Base-by-base conservation (phyloP, 2,888 invertebrate genomes). In the Leptinotarsa haldemani region DNA sequence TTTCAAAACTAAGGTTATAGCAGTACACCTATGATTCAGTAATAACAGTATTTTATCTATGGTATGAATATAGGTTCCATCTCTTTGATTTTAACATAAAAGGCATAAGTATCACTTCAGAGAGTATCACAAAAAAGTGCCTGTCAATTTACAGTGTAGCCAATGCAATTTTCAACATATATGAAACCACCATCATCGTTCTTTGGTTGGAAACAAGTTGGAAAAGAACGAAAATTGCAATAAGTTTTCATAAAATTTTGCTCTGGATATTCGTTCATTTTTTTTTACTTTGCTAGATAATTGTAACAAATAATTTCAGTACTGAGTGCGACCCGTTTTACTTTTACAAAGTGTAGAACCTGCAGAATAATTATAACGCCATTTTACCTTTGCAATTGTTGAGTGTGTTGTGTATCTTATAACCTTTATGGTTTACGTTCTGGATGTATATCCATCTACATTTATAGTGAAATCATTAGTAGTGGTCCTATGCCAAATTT, bases 351-450 rank as follows among this genome's bases (percentile, higher is more conserved):
- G 30, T 22, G 25, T 25, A 58, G 66, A 65, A 40, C 50, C 50
- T 13, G 4, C 53, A 30, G 15, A 50, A 65, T 65, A 47, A 16
- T 65, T 22, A 16, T 56, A 52, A 65, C 61, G 61, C 61, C 61
- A 61, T 61, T 61, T 61, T 61, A 30, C 25, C 16, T 16, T 16
- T 13, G 12, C 16, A 50, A 13, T 50, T 50, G 13, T 25, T 20
- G n/a, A n/a, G 30, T 30, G 30, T 30, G 30, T n/a, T 30, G 30
- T n/a, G 15, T 48, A 50, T 50, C 1, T 50, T 50, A 16, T n/a
- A 50, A 16, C n/a, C n/a, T 50, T 50, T 7, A 50, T n/a, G 50
- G 15, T 50, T 50, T 50, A 50, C n/a, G n/a, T 52, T n/a, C 16
- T 7, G 5, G 52, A n/a, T 16, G 50, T n/a, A 50, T 15, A 15